Evolutionary conservation across 2,113 vertebrate genomes (phyloP).

Genomic region (Hepsetus odoe): DNA sequence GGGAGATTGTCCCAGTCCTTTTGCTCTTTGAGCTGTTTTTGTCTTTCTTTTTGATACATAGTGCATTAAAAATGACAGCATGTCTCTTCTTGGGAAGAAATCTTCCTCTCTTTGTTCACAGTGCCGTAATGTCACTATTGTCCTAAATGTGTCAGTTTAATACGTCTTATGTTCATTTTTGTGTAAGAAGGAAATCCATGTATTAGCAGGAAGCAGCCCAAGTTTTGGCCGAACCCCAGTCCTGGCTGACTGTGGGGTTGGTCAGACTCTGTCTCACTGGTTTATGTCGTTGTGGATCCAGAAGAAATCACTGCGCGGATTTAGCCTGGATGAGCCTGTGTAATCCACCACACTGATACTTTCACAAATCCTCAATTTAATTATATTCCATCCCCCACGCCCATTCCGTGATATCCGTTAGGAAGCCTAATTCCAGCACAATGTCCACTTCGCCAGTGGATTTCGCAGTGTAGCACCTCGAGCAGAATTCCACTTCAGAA

Average conservation of each 20-base stretch:
- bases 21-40: too few relatives aligned
- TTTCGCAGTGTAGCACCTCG: neutral
- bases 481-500: neutral
- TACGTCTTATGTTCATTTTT: neutral
- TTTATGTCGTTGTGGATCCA: slow-evolving; percentile 25
- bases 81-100: too few relatives aligned
- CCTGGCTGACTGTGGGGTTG: neutral
- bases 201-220: neutral
- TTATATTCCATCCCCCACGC: slow-evolving; percentile 24
- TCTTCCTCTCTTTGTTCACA: too few relatives aligned
- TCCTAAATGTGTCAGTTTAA: neutral
- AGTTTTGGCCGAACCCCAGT: neutral
- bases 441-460: slow-evolving; percentile 19
- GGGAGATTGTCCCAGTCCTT: too few relatives aligned
- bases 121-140: neutral
- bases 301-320: slow-evolving; percentile 25
- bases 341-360: slow-evolving; percentile 45
- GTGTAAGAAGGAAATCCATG: neutral
- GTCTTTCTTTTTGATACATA: too few relatives aligned
- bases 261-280: neutral
- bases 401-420: slow-evolving; percentile 11
- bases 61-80: too few relatives aligned
- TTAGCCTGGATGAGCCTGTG: slow-evolving; percentile 24
- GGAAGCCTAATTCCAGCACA: slow-evolving; percentile 25
- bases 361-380: slow-evolving; percentile 48